A percentile compares a stretch with the other conserved stretches of the same genome.
phyloP scores from a whole-genome alignment of 2,113 vertebrate species.

The Chitala chitala region DNA sequence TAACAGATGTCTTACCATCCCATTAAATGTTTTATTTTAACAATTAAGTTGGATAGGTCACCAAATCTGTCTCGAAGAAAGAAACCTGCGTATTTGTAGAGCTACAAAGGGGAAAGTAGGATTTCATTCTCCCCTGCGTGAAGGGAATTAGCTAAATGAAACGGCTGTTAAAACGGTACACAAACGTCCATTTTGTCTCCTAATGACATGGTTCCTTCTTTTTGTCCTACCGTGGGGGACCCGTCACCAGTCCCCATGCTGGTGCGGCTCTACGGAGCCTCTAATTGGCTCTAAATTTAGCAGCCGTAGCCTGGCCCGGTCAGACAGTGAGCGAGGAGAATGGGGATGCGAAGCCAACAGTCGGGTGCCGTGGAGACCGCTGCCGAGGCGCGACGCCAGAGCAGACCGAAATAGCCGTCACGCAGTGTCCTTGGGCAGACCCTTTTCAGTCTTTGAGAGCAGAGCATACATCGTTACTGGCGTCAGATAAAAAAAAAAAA shows the following conservation, averaged over 20 bases:
- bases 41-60: no score
- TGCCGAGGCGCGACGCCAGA: slow-evolving; percentile 32
- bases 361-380: neutral
- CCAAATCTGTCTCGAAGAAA: no score
- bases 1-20: no score
- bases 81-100: no score
- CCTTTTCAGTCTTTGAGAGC: neutral
- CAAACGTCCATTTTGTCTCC: slow-evolving; percentile 37
- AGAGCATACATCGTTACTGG: neutral
- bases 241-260: slow-evolving; percentile 44
- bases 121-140: neutral
- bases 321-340: slow-evolving; percentile 20
- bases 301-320: slow-evolving; percentile 36
- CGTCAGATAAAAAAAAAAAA: neutral
- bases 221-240: slow-evolving; percentile 32
- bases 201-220: slow-evolving; percentile 44
- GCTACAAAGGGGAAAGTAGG: neutral
- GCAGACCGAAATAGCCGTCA: slow-evolving; percentile 42
- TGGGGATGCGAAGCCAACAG: slow-evolving; percentile 26
- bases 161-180: neutral
- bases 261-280: slow-evolving; percentile 31
- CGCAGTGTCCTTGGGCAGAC: slow-evolving; percentile 19
- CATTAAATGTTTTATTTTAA: no score
- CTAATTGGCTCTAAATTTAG: slow-evolving; percentile 58
- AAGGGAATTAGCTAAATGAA: neutral